Evolutionary conservation across 2,888 invertebrate genomes (phyloP).

Genomic region (Hypercompe scribonia): DNA sequence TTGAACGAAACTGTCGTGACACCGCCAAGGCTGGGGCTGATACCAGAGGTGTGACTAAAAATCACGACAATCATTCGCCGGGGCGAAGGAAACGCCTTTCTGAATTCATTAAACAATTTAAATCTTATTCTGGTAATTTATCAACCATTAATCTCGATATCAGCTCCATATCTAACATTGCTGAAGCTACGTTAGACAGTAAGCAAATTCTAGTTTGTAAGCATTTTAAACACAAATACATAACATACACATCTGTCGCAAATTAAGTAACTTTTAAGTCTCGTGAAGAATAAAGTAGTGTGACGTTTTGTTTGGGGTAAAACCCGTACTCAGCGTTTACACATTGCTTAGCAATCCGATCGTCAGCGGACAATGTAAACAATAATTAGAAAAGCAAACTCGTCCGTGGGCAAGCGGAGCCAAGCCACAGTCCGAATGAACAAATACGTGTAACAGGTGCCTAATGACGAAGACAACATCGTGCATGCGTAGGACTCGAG

Average conservation of each 20-base stretch:
- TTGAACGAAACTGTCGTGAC: constrained; percentile 59
- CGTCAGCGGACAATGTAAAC: constrained; percentile 55
- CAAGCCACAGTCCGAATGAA: constrained; percentile 37
- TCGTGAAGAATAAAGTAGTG: constrained; percentile 22
- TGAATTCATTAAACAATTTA: constrained; percentile 39
- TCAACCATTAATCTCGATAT: constrained; percentile 36
- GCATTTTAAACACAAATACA: neutral
- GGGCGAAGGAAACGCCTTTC: constrained; percentile 48
- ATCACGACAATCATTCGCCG: constrained; percentile 64
- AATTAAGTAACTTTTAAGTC: constrained; percentile 33
- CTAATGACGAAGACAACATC: constrained; percentile 50
- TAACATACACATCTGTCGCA: constrained; percentile 20
- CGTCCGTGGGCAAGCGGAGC: constrained; percentile 52
- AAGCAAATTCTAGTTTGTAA: constrained; percentile 15
- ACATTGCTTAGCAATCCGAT: constrained; percentile 45
- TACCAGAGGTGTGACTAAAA: constrained; percentile 55
- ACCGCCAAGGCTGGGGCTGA: constrained; percentile 72
- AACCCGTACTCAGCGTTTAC: constrained; percentile 53
- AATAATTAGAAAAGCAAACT: constrained; percentile 68
- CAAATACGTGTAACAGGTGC: constrained; percentile 51
- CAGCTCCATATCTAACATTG: constrained; percentile 35
- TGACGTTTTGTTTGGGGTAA: constrained; percentile 36
- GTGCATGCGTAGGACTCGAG: constrained; percentile 64
- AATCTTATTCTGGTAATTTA: constrained; percentile 32
- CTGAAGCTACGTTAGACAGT: neutral